Base-by-base conservation (phyloP, 2,797 vertebrate species). In the Percopsis omiscomaycus region DNA sequence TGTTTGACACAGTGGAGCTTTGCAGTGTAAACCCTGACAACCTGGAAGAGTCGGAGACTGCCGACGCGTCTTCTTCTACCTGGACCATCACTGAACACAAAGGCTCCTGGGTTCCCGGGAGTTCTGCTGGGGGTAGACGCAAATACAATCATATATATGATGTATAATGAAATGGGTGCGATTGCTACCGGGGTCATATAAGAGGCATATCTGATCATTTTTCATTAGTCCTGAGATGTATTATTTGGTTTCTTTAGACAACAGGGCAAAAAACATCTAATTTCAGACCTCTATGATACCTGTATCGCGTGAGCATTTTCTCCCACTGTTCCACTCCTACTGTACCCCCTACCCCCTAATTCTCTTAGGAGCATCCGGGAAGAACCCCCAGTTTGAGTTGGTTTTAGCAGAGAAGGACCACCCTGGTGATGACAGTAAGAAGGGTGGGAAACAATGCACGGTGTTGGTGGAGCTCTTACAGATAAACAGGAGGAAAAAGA, bases 351-450 rank as follows among this genome's bases (percentile, higher is more conserved):
- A 13, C 37, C 14, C 22, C n/a, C 10, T 44, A 13, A 37, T 45
- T 44, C 27, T 44, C 52, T 30, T 46, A 94, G 93, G 65, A 67
- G 86, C 92, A 0, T 94, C 92, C 78, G 94, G 89, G 79, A 92
- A 84, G 68, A 94, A 95, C 71, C 93, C 93, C 13, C 92, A 95
- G 87, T 94, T 89, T 62, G 73, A 87, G 48, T 46, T 95, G 79
- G 44, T 77, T 15, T 89, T 94, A 56, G 86, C 64, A 0, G 84
- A 92, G 74, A 73, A 86, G 57, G 90, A 93, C 50, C 69, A 81
- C 29, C 14, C 73, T 3, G 79, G 83, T 0, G 63, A 84, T 2
- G 84, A 84, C 0, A 75, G 86, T 1, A 85, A 83, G 79, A 59
- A 66, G 61, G 90, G 86, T 60, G 66, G 57, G 15, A 89, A 87